Base-by-base conservation (phyloP, 1,140 invertebrate species). In the Drosophila mayri region DNA sequence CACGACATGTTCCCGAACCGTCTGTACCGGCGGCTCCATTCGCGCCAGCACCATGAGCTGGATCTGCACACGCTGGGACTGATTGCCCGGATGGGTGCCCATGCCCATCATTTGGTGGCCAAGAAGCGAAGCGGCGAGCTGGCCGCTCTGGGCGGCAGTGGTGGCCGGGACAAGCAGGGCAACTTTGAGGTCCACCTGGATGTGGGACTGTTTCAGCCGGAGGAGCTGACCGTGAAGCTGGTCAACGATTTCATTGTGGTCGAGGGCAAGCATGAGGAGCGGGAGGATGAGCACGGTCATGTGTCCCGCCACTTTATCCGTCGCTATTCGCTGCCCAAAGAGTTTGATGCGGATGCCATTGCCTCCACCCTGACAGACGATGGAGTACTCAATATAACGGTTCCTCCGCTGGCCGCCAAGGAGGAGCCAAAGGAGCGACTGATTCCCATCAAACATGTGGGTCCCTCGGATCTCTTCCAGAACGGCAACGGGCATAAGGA, bases 201-300 rank as follows among this genome's bases (percentile, higher is more conserved):
- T 79, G 94, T 97, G 7, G 93, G 95, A 12, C 95, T 96, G 41
- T 96, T 95, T 92, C 93, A 94, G 32, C 96, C 97, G 0, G 95
- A 97, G 58, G 96, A 97, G 92, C 94, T 97, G 20, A 94, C 93
- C 18, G 96, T 97, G 0, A 97, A 96, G 91, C 95, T 96, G 2
- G 93, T 95, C 0, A 95, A 96, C 67, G 94, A 95, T 43, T 94
- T 93, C 52, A 93, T 97, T 2, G 93, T 96, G 4, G 93, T 97
- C 12, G 94, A 95, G 90, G 96, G 94, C 0, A 96, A 96, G 81
- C 96, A 96, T 74, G 95, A 96, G 81, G 95, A 96, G 73, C 95
- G 94, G 41, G 81, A 94, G 59, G 96, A 96, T 74, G 91, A 92
- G 10, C 82, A 96, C 70, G 95, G 96, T 0, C 94, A 93, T 52